Base-by-base conservation (phyloP, 2,888 invertebrate species). In the Abrostola tripartita region DNA sequence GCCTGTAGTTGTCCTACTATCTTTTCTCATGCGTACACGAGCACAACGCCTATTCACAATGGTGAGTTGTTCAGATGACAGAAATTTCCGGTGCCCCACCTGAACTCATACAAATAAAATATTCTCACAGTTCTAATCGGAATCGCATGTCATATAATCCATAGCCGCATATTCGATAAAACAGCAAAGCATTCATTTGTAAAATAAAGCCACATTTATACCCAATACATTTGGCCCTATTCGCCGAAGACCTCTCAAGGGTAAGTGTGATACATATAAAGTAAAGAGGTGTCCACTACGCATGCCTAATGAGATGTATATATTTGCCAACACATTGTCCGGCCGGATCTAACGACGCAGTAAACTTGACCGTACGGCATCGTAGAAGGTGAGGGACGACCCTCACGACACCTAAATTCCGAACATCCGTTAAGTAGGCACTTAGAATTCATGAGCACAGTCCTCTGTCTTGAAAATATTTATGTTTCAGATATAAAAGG, bases 221-320 rank as follows among this genome's bases (percentile, higher is more conserved):
- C 8, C 6, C 35, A 50, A 36, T 24, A n/a, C 0, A 36, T 50
- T 11, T 36, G 11, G 50, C 36, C 5, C 36, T 50, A 50, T 50
- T 36, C n/a, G 35, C 11, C 10, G 36, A 24, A n/a, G 35, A 50
- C 6, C 35, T 52, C 35, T 52, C 44, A 54, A 37, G 37, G 12
- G 37, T 49, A 38, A 62, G 62, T 60, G 50, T 53, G 53, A 57
- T 61, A 62, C 47, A 63, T 60, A 72, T 68, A 61, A 72, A 63
- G 53, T 63, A 52, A 63, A 68, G 63, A 61, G 54, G 49, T 68
- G 52, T 63, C 63, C 57, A 44, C 68, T 52, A 65, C 36, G 59
- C 63, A 54, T 64, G 44, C n/a, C 61, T 68, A 68, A 79, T 76
- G 61, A 79, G 65, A 76, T 72, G 79, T 67, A 72, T 76, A 67